These are phyloP conservation scores for Exephanes ischioxanthus DNA, from an alignment of 2,888 invertebrate species.

Conservation along the genomic window DNA sequence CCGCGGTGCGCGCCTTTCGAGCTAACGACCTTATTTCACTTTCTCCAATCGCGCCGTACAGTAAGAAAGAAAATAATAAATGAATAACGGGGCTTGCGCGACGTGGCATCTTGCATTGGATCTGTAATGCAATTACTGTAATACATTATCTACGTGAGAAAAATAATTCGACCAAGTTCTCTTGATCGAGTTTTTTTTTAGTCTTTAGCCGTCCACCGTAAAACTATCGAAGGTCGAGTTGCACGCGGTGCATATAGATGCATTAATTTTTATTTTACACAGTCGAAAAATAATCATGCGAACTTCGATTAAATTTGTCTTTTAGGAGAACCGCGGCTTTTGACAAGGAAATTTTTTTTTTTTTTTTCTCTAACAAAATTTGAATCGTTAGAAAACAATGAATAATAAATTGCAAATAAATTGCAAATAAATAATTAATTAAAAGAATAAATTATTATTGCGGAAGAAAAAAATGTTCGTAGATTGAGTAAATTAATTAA, in stretches of 20 bases:
- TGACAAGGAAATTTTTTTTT: too few species aligned
- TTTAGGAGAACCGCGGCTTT: too few species aligned
- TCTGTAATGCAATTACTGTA: too few species aligned
- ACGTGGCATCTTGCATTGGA: neutral
- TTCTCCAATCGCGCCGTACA: slow-evolving; percentile 47
- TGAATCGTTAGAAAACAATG: too few species aligned
- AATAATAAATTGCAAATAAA: too few species aligned
- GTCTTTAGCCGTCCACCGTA: neutral
- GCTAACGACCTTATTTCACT: slow-evolving; percentile 82
- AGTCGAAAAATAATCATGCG: too few species aligned
- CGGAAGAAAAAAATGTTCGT: too few species aligned
- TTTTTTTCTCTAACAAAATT: too few species aligned
- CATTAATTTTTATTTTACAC: neutral
- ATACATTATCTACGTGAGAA: neutral
- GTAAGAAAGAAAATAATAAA: slow-evolving; percentile 14
- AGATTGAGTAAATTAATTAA: too few species aligned
- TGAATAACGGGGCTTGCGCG: neutral
- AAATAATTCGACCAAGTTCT: neutral
- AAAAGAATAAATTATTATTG: too few species aligned
- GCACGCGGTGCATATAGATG: neutral
- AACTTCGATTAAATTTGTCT: too few species aligned
- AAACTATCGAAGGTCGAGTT: neutral
- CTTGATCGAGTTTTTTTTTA: slow-evolving; percentile 1
- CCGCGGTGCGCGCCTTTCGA: slow-evolving; percentile 69
- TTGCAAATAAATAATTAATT: too few species aligned